These are phyloP conservation scores for Melanotaenia trifasciata DNA, from an alignment of 2,797 vertebrate genomes.

Conservation along the genomic window DNA sequence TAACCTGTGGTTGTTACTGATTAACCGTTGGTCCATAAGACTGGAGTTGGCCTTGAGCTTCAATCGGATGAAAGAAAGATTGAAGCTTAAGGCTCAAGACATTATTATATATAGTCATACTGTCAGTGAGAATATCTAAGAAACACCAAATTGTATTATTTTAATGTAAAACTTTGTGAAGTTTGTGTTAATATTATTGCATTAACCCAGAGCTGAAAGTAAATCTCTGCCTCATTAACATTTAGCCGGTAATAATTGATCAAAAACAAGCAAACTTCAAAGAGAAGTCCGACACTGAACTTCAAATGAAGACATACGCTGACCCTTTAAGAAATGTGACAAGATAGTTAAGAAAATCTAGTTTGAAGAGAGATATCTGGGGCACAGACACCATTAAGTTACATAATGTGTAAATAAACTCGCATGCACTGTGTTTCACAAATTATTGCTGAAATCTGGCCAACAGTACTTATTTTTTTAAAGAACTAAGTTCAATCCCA, in stretches of 20 bases:
- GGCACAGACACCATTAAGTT: background rate
- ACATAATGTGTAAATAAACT: conserved; percentile 6
- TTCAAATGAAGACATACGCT: background rate
- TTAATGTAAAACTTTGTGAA: too few species aligned
- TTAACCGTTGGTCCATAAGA: conserved; percentile 5
- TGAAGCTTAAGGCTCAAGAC: too few species aligned
- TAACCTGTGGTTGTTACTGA: background rate
- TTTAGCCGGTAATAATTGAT: background rate
- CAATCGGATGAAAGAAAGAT: background rate
- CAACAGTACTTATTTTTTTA: background rate
- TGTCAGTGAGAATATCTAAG: too few species aligned
- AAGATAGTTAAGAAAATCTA: background rate
- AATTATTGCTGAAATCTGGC: conserved; percentile 2
- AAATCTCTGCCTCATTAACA: background rate
- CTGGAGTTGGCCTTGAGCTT: background rate
- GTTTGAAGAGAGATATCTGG: conserved; percentile 12
- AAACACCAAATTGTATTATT: too few species aligned
- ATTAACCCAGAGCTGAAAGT: background rate
- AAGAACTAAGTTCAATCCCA: too few species aligned
- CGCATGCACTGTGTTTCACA: background rate
- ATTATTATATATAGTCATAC: background rate
- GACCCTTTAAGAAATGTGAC: background rate
- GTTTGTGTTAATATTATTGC: background rate
- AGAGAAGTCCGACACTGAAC: background rate
- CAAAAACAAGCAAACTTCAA: background rate